Base-by-base conservation (phyloP, 2,888 invertebrate genomes). In the Polylopha cassiicola region DNA sequence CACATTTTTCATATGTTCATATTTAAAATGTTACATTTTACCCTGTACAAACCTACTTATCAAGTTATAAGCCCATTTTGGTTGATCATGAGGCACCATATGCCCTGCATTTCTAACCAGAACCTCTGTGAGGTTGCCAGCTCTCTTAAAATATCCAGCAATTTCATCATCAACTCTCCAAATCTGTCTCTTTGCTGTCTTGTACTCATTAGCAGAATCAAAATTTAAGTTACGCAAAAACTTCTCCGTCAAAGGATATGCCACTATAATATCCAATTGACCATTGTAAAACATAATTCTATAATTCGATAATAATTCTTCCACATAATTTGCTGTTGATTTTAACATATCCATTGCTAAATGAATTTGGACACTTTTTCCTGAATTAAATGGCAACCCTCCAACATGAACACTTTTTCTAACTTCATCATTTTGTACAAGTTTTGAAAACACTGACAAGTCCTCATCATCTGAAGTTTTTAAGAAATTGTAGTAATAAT, bases 31-130 rank as follows among this genome's bases (percentile, higher is more conserved):
- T 58, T 21, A 55, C 21, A 75, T 48, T 42, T 73, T 72, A 36
- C 73, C 67, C 6, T 54, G 55, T 20, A 87, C 71, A 63, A 90
- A 90, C 47, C 75, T 75, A 26, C 73, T 81, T 20, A 90, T 87
- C 57, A 90, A 65, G 55, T 89, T 84, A 2, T 82, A 73, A 0
- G 88, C 86, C 80, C 87, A 87, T 44, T 82, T 74, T 0, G 90
- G 89, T 50, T 90, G 87, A 53, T 90, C 89, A 30, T 71, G 64
- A 0, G 90, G 89, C 1, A 89, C 88, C 86, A 94, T 91, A 58
- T 95, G 94, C 0, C 95, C 94, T 4, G 94, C 91, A 73, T 92
- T 89, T 20, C 93, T 81, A 0, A 94, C 89, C 48, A 94, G 61
- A 1, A 92, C 86, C 56, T 93, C 92, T 0, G 90, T 89, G 11